phyloP scores from a whole-genome alignment of 2,113 vertebrate species.

The Stictonetta naevosa region DNA sequence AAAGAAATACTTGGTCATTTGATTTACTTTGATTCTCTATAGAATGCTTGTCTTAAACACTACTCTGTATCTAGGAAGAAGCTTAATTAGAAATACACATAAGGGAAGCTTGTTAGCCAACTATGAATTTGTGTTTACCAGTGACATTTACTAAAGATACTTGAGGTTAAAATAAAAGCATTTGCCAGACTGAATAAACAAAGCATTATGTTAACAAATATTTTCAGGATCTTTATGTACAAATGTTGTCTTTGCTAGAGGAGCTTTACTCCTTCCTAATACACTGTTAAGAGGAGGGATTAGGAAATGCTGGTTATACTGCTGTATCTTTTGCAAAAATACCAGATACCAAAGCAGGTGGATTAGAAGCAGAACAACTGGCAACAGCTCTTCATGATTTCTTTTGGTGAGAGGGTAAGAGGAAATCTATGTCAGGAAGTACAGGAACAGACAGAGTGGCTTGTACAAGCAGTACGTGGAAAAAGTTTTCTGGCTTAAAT shows the following conservation, averaged over 20 bases:
- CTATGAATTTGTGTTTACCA: slow-evolving; percentile 46
- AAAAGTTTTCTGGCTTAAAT: neutral
- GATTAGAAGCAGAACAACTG: neutral
- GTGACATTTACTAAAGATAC: slow-evolving; percentile 50
- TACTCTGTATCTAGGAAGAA: slow-evolving; percentile 27
- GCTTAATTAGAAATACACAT: slow-evolving; percentile 59
- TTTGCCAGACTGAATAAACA: slow-evolving; percentile 61
- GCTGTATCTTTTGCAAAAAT: neutral
- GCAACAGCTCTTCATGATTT: neutral
- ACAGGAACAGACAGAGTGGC: neutral
- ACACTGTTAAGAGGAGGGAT: neutral
- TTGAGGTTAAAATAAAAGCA: slow-evolving; percentile 64
- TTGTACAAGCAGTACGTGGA: neutral
- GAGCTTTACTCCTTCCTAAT: neutral
- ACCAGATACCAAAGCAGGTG: neutral
- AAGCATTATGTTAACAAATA: slow-evolving; percentile 56
- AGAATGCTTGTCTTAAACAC: slow-evolving; percentile 47
- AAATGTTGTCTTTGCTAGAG: neutral
- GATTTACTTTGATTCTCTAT: slow-evolving; percentile 17
- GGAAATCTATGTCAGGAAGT: neutral
- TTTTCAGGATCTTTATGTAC: neutral
- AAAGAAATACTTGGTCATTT: neutral
- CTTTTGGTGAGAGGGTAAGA: slow-evolving; percentile 33
- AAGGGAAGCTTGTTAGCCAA: slow-evolving; percentile 21
- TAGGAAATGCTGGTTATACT: slow-evolving; percentile 1